Conservation (phyloP, 2,797 vertebrate species). For the Chiroxiphia lanceolata region DNA sequence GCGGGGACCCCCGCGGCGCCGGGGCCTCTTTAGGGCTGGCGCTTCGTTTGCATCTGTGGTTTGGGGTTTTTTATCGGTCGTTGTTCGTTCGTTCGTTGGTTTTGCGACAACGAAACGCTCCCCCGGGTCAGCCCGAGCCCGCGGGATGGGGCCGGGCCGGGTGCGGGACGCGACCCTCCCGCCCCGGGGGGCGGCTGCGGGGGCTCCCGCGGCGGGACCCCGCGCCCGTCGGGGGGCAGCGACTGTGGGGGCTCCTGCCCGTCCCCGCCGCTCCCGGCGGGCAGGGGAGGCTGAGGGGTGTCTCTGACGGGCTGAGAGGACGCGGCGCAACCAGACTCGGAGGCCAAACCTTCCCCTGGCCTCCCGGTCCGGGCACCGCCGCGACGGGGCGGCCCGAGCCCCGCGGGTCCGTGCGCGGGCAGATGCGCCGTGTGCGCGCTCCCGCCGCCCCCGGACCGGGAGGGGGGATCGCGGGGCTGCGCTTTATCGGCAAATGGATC, state of each 20-base stretch:
- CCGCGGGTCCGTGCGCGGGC: no score
- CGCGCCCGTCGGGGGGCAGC: neutral
- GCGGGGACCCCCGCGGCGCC: neutral
- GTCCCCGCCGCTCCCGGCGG: neutral
- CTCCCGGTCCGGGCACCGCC: neutral
- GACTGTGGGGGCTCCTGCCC: neutral
- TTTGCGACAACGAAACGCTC: neutral
- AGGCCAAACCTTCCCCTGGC: fast-evolving
- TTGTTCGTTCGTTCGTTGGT: neutral
- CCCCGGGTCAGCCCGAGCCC: neutral
- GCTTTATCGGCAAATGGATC: fast-evolving
- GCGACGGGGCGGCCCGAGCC: neutral
- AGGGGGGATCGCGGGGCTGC: neutral
- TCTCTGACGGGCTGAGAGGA: neutral
- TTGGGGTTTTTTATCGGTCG: neutral
- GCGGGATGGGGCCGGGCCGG: neutral
- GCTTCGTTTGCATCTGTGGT: neutral
- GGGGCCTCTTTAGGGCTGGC: neutral
- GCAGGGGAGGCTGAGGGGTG: neutral
- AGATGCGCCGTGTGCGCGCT: neutral
- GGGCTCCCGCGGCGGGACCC: neutral
- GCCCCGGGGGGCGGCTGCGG: neutral
- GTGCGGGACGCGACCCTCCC: neutral
- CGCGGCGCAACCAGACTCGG: neutral
- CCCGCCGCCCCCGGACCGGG: neutral